These are phyloP conservation scores for Ornithorhynchus anatinus DNA, from an alignment of 2,113 vertebrate species.

Conservation along the genomic window DNA sequence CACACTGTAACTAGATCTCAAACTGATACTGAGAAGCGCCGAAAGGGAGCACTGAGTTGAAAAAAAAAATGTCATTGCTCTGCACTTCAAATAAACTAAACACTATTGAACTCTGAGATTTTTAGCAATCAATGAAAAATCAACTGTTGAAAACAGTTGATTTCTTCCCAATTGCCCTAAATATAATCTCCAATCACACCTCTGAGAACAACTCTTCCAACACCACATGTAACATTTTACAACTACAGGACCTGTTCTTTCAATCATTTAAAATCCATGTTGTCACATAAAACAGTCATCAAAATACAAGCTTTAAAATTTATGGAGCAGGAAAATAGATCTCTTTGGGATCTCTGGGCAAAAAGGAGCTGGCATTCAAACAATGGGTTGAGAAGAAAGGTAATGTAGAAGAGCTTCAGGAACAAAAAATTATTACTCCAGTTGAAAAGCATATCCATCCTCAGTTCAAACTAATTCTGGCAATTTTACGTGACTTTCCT, in stretches of 20 bases:
- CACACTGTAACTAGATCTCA: constrained; percentile 37
- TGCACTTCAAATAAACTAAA: neutral
- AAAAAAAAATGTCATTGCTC: neutral
- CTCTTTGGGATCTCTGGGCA: neutral
- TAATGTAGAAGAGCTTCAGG: neutral
- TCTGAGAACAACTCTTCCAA: constrained; percentile 18
- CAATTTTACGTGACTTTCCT: too few relatives aligned
- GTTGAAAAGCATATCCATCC: too few relatives aligned
- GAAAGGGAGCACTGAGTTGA: neutral
- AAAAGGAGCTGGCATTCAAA: neutral
- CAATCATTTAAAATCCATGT: constrained; percentile 16
- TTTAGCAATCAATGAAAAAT: neutral
- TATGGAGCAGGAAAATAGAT: neutral
- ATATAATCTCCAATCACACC: neutral
- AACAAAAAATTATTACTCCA: too few relatives aligned
- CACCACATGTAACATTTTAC: constrained; percentile 1
- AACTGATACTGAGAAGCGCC: constrained; percentile 21
- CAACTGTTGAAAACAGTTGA: neutral
- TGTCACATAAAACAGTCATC: constrained; percentile 15
- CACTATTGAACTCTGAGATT: neutral
- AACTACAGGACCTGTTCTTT: constrained; percentile 6
- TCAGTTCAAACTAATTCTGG: too few relatives aligned
- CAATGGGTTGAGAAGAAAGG: neutral
- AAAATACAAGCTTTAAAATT: constrained; percentile 26
- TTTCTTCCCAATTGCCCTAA: neutral